Percentiles rank a stretch among this genome's conserved stretches.
Evolutionary conservation across 2,888 invertebrate genomes (phyloP).

Genomic region (Venusia cambrica): DNA sequence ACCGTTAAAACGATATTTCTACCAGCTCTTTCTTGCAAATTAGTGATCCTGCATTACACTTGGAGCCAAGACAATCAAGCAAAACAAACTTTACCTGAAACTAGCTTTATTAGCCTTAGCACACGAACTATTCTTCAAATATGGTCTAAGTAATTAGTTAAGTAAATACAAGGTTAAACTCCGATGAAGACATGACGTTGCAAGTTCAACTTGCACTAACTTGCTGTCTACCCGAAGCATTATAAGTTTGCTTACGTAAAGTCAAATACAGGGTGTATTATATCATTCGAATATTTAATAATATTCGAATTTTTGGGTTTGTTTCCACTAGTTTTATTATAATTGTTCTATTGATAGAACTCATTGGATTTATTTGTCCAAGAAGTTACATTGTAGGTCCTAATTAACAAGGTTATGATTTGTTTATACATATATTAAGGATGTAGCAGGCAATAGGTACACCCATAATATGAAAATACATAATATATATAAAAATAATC

Average conservation of each 20-base stretch:
- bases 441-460: no score
- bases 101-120: slow-evolving; percentile 18
- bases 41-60: slow-evolving; percentile 1
- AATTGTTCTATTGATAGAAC: no score
- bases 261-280: no score
- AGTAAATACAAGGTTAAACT: slow-evolving; percentile 46
- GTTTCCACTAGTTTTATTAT: no score
- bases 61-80: slow-evolving; percentile 16
- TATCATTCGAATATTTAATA: no score
- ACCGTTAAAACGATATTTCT: slow-evolving; percentile 7
- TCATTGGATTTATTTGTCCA: no score
- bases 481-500: no score
- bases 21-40: slow-evolving; percentile 1
- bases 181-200: slow-evolving; percentile 47
- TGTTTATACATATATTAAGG: no score
- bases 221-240: slow-evolving; percentile 48
- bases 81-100: slow-evolving; percentile 16
- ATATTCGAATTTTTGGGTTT: no score
- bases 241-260: slow-evolving; percentile 34
- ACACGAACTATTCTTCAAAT: slow-evolving; percentile 38
- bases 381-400: no score
- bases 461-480: no score
- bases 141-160: slow-evolving; percentile 50
- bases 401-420: no score
- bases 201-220: slow-evolving; percentile 50